These are phyloP conservation scores for Drosophila rellima DNA, from an alignment of 2,888 invertebrate genomes.

Conservation along the genomic window DNA sequence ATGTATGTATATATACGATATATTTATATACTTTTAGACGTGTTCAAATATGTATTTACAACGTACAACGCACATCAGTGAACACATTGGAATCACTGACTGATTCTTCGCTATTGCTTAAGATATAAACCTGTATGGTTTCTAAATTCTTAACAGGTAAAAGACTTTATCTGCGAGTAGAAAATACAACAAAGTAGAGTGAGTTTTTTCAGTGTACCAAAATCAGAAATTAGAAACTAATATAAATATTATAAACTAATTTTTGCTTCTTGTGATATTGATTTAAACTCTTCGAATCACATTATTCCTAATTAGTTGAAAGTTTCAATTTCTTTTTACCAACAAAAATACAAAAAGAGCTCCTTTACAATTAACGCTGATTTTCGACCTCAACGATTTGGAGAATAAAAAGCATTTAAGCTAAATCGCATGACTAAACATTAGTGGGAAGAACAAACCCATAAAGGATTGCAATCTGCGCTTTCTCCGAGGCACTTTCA, in stretches of 20 bases:
- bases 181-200: background rate
- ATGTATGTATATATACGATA: background rate
- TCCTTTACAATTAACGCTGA: background rate
- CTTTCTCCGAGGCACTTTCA: background rate
- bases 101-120: background rate
- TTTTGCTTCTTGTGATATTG: no score
- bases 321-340: no score
- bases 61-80: background rate
- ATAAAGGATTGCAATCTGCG: slow-evolving; percentile 1
- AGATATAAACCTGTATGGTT: background rate
- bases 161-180: background rate
- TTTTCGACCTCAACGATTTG: background rate
- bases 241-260: no score
- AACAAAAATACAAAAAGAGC: background rate
- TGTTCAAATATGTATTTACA: background rate
- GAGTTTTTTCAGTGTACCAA: background rate
- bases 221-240: no score
- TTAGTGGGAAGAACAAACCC: background rate
- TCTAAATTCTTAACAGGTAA: background rate
- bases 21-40: background rate
- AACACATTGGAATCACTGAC: slow-evolving; percentile 6
- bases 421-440: background rate
- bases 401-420: background rate
- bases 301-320: background rate
- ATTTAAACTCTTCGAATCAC: no score